Base-by-base conservation (phyloP, 2,888 invertebrate genomes). In the Leptarthrus brevirostris region DNA sequence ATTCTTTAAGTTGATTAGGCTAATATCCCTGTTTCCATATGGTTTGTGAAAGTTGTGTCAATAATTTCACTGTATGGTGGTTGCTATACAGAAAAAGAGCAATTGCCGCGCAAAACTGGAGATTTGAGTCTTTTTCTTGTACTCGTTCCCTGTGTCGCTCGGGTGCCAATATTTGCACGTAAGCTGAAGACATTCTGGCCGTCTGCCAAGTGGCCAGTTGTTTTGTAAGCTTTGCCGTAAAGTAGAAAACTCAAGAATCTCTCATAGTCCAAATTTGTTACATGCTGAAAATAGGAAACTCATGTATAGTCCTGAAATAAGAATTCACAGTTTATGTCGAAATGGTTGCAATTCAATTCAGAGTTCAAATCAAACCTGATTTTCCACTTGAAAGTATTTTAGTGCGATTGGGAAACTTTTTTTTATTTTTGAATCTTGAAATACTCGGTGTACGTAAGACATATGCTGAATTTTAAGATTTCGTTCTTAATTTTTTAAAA, bases 1-100 rank as follows among this genome's bases (percentile, higher is more conserved):
- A 73, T 75, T 70, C 73, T 49, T 75, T 75, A 75, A 75, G 73
- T 73, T 75, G 75, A 75, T 75, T 75, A 75, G 20, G 47, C 26
- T 36, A 12, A 44, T 47, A 14, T 44, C 64, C 47, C 64, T 24
- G 44, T 24, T 47, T 44, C 22, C 40, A n/a, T 20, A 24, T 49
- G 64, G n/a, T 20, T 20, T 26, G 64, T 20, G 44, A 40, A 64
- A 44, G 64, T 64, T 40, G n/a, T 16, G 18, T 20, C 36, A 20
- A 18, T 36, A 58, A 58, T 58, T 58, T 58, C 18, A 5, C 2
- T 5, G 8, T 36, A n/a, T 36, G 18, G 20, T 20, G 12, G 12
- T 58, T 36, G 18, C 36, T 18, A 8, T 49, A 5, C 18, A 12
- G 8, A 40, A 40, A 49, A 49, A 16, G 16, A 20, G 18, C 49